These are phyloP conservation scores for Rousettus leschenaultii DNA, from an alignment of 2,113 vertebrate genomes.

Conservation along the genomic window DNA sequence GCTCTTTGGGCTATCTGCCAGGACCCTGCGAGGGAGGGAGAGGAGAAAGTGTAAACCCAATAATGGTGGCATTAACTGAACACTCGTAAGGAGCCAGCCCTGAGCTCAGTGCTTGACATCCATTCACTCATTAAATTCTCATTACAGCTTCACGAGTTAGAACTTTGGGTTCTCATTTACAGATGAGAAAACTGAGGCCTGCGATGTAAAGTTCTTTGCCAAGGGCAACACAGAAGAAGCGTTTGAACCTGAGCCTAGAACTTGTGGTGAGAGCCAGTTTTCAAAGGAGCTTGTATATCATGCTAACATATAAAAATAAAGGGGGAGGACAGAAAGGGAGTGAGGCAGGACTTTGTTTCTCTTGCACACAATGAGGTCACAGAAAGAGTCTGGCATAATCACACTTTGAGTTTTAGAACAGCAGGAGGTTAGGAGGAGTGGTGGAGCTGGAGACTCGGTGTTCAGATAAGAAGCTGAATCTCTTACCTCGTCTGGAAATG, in stretches of 20 bases:
- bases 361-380: background rate
- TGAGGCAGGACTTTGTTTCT: background rate
- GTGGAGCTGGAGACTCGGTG: background rate
- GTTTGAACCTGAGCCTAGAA: background rate
- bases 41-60: background rate
- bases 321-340: background rate
- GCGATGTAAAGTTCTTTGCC: background rate
- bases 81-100: accelerated
- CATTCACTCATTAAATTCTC: background rate
- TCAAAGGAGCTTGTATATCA: background rate
- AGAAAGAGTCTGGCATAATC: background rate
- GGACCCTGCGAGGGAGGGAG: background rate
- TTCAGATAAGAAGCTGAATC: background rate
- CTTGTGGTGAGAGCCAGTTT: no score
- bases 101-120: background rate
- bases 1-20: background rate
- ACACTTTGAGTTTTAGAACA: background rate
- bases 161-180: background rate
- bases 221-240: background rate
- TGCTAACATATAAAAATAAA: background rate
- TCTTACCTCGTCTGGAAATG: background rate
- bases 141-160: background rate
- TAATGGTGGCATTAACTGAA: background rate
- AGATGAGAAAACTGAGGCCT: background rate
- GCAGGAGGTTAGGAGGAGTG: background rate